Base-by-base conservation (phyloP, 2,888 invertebrate species). In the Nemapogon koenigi region DNA sequence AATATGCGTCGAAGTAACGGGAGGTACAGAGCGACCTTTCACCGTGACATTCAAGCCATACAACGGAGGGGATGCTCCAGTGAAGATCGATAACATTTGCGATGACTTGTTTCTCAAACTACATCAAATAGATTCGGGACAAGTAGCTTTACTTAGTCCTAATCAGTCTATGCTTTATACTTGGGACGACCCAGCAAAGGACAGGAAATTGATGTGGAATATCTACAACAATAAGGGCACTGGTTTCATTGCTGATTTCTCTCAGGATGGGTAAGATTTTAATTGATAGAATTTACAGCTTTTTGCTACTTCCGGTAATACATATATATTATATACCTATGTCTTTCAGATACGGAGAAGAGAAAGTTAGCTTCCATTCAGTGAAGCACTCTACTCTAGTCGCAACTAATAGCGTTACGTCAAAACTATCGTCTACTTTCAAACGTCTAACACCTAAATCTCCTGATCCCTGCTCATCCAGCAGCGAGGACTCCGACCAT, bases 51-150 rank as follows among this genome's bases (percentile, higher is more conserved):
- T 95, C 57, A 83, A 85, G 51, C 83, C 87, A 32, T 95, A 91
- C 64, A 62, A 79, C 25, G 58, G 70, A 2, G 94, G 95, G 0
- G 89, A 91, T 68, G 90, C 92, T 7, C 89, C 94, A 0, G 88
- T 91, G 0, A 78, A 90, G 37, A 76, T 97, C 16, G 88, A 94
- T 58, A 97, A 97, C 63, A 79, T 89, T 19, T 91, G 91, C 56
- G 87, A 88, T 36, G 90, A 91, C 52, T 67, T 91, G 37, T 91
- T 90, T 62, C 67, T 92, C 28, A 91, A 91, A 59, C 81, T 92
- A 26, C 87, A 90, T 48, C 91, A 92, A 66, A 70, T 63, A 46
- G 58, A 60, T 40, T 51, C 57, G 15, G 16, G 26, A 15, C 39
- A 85, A 65, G 90, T 90, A 31, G 89, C 89, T 0, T 65, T 92